Percentiles rank a stretch among this genome's conserved stretches.
phyloP scores from a whole-genome alignment of 2,888 invertebrate species.

The Steinernema scapterisci region DNA sequence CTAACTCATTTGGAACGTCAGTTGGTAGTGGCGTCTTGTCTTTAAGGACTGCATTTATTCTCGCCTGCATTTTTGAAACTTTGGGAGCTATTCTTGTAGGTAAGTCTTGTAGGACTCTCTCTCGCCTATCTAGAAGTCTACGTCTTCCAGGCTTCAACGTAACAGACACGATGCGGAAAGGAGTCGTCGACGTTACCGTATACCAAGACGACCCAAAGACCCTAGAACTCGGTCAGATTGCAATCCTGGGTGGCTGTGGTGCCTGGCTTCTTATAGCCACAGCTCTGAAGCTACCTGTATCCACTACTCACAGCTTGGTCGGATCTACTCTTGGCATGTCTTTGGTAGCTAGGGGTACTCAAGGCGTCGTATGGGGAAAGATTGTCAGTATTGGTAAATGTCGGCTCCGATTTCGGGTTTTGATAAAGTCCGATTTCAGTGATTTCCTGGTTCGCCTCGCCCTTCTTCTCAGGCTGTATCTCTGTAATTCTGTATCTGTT shows the following conservation, averaged over 20 bases:
- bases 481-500: constrained; percentile 73
- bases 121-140: too few species aligned
- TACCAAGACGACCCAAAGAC: constrained; percentile 82
- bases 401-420: constrained; percentile 70
- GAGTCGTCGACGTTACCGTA: constrained; percentile 84
- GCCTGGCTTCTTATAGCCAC: constrained; percentile 92
- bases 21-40: constrained; percentile 94
- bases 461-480: constrained; percentile 84
- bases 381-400: constrained; percentile 76
- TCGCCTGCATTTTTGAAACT: constrained; percentile 94
- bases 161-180: constrained; percentile 96
- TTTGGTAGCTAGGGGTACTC: constrained; percentile 83
- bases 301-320: constrained; percentile 96
- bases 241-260: constrained; percentile 84
- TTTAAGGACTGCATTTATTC: constrained; percentile 82
- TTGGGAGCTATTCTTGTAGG: constrained; percentile 92
- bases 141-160: constrained; percentile 86
- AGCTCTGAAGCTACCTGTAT: constrained; percentile 89
- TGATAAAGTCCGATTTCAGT: constrained; percentile 70
- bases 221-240: constrained; percentile 87
- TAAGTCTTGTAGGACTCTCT: too few species aligned
- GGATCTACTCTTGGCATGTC: constrained; percentile 97
- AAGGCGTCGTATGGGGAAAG: constrained; percentile 83
- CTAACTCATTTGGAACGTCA: constrained; percentile 96
- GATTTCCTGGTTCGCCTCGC: constrained; percentile 95